Evolutionary conservation across 2,888 invertebrate genomes (phyloP).

Genomic region (Pristionchus mayeri): DNA sequence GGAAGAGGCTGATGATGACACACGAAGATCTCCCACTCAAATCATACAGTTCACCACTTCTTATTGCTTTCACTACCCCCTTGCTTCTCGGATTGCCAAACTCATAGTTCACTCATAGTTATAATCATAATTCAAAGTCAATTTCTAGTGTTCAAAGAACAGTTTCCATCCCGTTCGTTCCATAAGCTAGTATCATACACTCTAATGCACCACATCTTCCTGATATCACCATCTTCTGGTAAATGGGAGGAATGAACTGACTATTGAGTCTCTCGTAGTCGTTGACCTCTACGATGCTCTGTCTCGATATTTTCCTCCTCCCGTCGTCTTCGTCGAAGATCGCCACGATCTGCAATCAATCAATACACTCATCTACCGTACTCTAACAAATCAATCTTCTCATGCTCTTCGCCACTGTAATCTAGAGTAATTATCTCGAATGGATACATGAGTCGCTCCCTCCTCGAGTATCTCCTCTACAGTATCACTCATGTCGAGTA

Average conservation of each 20-base stretch:
- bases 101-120: no score
- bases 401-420: background rate
- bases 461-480: conserved; percentile 46
- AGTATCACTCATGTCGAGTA: conserved; percentile 44
- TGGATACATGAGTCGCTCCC: conserved; percentile 37
- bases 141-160: background rate
- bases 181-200: no score
- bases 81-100: no score
- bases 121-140: no score
- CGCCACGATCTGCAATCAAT: conserved; percentile 45
- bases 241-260: no score
- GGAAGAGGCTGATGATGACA: conserved; percentile 25
- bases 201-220: background rate
- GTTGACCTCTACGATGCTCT: conserved; percentile 48
- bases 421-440: background rate
- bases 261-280: background rate
- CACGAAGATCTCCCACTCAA: conserved; percentile 44
- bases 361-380: background rate
- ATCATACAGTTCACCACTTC: no score
- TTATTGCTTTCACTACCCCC: no score
- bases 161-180: background rate
- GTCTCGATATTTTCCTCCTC: conserved; percentile 44
- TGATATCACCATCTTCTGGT: no score
- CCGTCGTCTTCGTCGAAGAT: conserved; percentile 44
- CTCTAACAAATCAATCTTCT: no score